These are phyloP conservation scores for Spisula subtruncata DNA, from an alignment of 2,888 invertebrate species.

Conservation along the genomic window DNA sequence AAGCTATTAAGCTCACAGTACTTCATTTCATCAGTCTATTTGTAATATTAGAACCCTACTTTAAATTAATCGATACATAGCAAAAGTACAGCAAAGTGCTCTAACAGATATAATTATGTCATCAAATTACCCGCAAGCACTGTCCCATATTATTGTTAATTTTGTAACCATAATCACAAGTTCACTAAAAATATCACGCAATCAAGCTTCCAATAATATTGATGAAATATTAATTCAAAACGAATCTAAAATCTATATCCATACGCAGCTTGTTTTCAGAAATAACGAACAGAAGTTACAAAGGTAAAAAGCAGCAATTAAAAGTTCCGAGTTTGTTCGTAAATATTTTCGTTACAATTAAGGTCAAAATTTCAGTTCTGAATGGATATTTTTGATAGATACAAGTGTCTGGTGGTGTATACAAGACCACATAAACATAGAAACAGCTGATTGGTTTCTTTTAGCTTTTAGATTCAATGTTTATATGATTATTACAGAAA, in stretches of 20 bases:
- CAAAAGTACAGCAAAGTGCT: neutral
- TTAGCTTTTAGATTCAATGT: neutral
- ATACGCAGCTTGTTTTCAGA: too few species aligned
- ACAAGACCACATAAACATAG: neutral
- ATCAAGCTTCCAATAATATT: too few species aligned
- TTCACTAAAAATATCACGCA: too few species aligned
- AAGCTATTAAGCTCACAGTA: neutral
- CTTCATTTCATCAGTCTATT: neutral
- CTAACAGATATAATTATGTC: neutral
- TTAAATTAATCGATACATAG: neutral
- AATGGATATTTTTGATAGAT: neutral
- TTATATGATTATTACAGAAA: conserved; percentile 39
- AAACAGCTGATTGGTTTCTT: neutral
- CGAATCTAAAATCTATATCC: too few species aligned
- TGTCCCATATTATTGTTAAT: too few species aligned
- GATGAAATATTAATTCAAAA: too few species aligned
- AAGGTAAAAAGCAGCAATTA: too few species aligned
- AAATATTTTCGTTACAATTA: neutral
- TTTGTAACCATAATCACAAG: too few species aligned
- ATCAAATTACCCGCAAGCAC: too few species aligned
- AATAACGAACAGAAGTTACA: too few species aligned
- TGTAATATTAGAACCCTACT: neutral
- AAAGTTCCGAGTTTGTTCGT: neutral
- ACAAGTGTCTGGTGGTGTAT: neutral
- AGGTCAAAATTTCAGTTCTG: too few species aligned